A percentile compares a stretch with the other conserved stretches of the same genome.
Evolutionary conservation across 2,888 invertebrate genomes (phyloP).

Genomic region (Scaptomyza caliginosa): DNA sequence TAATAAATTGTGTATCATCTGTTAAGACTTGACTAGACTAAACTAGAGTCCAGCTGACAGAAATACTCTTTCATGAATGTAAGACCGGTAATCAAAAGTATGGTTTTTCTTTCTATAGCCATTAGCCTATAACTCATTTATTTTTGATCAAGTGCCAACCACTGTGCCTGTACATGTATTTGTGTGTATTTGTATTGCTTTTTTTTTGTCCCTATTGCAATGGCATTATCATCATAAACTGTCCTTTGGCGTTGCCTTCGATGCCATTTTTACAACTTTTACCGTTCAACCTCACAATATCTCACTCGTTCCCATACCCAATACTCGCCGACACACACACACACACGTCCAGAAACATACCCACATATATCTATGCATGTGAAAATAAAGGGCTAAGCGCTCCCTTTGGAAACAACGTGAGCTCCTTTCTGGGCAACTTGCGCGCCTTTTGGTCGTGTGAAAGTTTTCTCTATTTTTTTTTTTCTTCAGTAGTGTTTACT

Average conservation of each 20-base stretch:
- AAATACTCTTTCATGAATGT: too few relatives aligned
- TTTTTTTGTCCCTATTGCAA: slow-evolving; percentile 8
- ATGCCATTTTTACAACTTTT: slow-evolving; percentile 41
- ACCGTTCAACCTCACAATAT: slow-evolving; percentile 14
- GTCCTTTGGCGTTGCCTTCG: slow-evolving; percentile 31
- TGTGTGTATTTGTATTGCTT: slow-evolving; percentile 2
- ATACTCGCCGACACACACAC: slow-evolving; percentile 1
- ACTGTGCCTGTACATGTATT: background rate
- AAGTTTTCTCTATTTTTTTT: slow-evolving; percentile 31
- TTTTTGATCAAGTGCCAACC: too few relatives aligned
- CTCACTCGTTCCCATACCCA: background rate
- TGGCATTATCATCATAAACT: slow-evolving; percentile 52
- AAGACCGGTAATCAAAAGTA: too few relatives aligned
- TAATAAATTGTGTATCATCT: slow-evolving; percentile 1
- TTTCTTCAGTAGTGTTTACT: slow-evolving; percentile 6
- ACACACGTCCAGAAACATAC: slow-evolving; percentile 8
- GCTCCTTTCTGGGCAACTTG: slow-evolving; percentile 24
- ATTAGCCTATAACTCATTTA: too few relatives aligned
- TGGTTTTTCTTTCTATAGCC: too few relatives aligned
- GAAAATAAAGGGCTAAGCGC: slow-evolving; percentile 27
- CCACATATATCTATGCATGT: background rate
- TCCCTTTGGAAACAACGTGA: slow-evolving; percentile 4
- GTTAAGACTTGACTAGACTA: too few relatives aligned
- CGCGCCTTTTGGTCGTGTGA: slow-evolving; percentile 37
- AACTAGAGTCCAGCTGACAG: too few relatives aligned